These are phyloP conservation scores for Hetaerina americana DNA, from an alignment of 1,140 invertebrate genomes.

Conservation along the genomic window DNA sequence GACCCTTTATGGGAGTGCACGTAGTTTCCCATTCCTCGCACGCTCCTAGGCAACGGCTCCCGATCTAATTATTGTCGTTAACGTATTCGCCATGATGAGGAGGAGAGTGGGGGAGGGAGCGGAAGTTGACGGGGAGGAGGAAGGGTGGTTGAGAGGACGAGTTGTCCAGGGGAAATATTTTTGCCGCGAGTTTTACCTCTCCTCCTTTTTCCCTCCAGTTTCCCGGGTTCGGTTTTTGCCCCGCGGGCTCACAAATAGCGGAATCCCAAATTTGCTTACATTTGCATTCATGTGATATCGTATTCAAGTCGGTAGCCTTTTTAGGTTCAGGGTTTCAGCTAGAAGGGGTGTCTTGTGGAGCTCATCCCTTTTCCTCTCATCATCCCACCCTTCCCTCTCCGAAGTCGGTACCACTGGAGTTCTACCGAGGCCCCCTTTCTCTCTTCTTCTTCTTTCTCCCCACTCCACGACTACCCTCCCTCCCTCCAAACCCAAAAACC, in stretches of 20 bases:
- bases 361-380: not conserved
- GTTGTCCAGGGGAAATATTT: no score
- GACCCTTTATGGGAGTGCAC: no score
- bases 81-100: not conserved
- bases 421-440: no score
- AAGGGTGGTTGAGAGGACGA: no score
- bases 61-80: not conserved
- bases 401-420: no score
- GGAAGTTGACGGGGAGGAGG: no score
- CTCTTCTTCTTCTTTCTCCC: not conserved
- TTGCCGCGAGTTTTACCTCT: no score
- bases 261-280: not conserved
- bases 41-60: not conserved
- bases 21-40: no score
- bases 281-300: not conserved
- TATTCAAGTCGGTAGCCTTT: not conserved
- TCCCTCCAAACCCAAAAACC: no score
- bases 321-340: no score
- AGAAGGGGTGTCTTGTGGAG: not conserved
- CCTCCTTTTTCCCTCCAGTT: not conserved
- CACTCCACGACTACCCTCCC: no score
- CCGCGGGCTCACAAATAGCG: not conserved
- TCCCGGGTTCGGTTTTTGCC: not conserved
- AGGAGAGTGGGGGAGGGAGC: not conserved
- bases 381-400: not conserved